Evolutionary conservation across 2,113 vertebrate species (phyloP), one percentile per base, ranked within the genome.

Genomic region (Myiozetetes cayanensis): DNA sequence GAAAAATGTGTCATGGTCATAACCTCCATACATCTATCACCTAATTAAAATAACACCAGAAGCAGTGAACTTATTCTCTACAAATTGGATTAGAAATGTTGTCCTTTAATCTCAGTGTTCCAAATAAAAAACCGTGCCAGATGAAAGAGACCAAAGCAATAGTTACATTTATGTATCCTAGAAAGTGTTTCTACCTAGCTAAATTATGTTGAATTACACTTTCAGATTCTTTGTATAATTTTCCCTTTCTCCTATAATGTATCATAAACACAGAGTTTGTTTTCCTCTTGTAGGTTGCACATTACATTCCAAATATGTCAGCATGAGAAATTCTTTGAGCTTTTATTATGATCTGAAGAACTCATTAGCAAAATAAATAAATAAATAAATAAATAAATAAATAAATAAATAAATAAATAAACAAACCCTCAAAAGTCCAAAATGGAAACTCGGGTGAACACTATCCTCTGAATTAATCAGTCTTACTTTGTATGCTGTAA

Each of bases 41-140:
- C 41, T 80, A 95, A 96, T 93, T 97, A 91, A 70, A 93, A 85
- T 52, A 92, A 76, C 96, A 74, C 24, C 35, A 90, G 67, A 88
- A 94, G 53, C 66, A 90, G 61, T 16, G 10, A 90, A 63, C 5
- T 88, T 96, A 74, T 53, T 72, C 43, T 63, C 43, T 67, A 89
- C 77, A 93, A 95, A 93, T 79, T 90, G 68, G 37, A 66, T 93
- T 94, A 94, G 52, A 96, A 89, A 86, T 82, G 58, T 56, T 89
- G n/a, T 94, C 58, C 62, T 93, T 87, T 65, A 92, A 55, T 74
- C 33, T 94, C 24, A 31, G 10, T 62, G 33, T 79, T 91, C 63
- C 39, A 83, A 72, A 52, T 53, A 92, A 92, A 14, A 86, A 85
- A 49, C 18, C 4, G 14, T 79, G 44, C 43, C n/a, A 39, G 39